phyloP scores from a whole-genome alignment of 1,140 invertebrate species.

The Wiebesia pumilae region DNA sequence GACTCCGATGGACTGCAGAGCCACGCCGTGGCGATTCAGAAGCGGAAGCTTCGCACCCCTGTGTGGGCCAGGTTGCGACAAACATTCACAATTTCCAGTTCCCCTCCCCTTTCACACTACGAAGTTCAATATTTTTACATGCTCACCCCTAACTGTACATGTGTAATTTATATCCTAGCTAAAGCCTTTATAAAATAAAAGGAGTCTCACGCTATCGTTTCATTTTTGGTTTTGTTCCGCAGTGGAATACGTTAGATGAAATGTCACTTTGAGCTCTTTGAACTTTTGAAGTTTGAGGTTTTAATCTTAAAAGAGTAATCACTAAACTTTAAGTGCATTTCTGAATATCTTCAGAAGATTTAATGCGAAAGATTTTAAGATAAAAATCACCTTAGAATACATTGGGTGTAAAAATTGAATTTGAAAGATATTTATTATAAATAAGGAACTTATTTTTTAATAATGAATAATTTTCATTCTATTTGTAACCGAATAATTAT shows the following conservation, averaged over 20 bases:
- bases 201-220: no score
- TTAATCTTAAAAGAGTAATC: background rate
- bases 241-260: background rate
- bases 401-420: background rate
- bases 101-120: constrained; percentile 1
- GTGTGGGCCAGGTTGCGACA: constrained; percentile 83
- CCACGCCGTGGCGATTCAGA: constrained; percentile 75
- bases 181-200: no score
- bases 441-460: background rate
- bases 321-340: background rate
- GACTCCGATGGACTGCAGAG: constrained; percentile 72
- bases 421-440: background rate
- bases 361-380: background rate
- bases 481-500: no score
- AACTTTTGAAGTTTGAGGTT: background rate
- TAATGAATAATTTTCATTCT: no score
- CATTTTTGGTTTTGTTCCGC: no score
- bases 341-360: background rate
- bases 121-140: background rate
- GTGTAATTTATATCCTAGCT: background rate
- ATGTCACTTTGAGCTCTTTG: background rate
- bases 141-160: background rate
- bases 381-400: background rate
- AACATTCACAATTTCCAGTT: constrained; percentile 55
- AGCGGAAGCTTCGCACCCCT: constrained; percentile 83